phyloP scores from a whole-genome alignment of 2,888 invertebrate genomes.

The Cecidostiba fungosa region DNA sequence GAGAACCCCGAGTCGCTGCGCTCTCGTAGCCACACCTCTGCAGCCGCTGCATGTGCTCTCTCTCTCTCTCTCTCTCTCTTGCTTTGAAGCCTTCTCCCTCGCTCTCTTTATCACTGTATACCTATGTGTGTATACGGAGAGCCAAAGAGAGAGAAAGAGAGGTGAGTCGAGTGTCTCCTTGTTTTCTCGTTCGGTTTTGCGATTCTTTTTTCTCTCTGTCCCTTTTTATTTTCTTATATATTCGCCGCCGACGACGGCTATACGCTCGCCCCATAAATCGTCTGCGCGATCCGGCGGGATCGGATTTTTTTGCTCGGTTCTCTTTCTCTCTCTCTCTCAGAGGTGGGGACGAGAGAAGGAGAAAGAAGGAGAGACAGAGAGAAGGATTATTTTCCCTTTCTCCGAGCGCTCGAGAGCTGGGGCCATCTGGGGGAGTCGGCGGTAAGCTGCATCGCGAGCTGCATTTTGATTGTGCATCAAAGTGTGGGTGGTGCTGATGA shows the following conservation, averaged over 20 bases:
- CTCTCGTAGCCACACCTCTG: slow-evolving; percentile 63
- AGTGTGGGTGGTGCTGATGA: background rate
- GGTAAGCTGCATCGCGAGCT: slow-evolving; percentile 28
- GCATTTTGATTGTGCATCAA: background rate
- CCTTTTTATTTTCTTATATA: slow-evolving; percentile 54
- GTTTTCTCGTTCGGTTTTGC: slow-evolving; percentile 53
- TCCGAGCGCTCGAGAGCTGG: slow-evolving; percentile 70
- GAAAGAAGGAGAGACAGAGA: slow-evolving; percentile 52
- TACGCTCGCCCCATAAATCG: slow-evolving; percentile 62
- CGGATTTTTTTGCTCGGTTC: slow-evolving; percentile 52
- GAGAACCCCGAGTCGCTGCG: slow-evolving; percentile 39
- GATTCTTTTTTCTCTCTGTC: slow-evolving; percentile 40
- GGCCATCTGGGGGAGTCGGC: slow-evolving; percentile 74
- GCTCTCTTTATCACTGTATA: slow-evolving; percentile 21
- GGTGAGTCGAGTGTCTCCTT: slow-evolving; percentile 67
- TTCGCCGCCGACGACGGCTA: slow-evolving; percentile 42
- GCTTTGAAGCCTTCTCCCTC: slow-evolving; percentile 27
- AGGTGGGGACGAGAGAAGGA: slow-evolving; percentile 43
- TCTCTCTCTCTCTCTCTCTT: slow-evolving; percentile 32
- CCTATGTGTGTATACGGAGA: background rate
- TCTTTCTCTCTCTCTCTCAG: background rate
- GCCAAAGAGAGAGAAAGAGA: slow-evolving; percentile 8
- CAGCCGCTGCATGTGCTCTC: slow-evolving; percentile 5
- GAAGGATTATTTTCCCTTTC: slow-evolving; percentile 40
- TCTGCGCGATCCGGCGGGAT: slow-evolving; percentile 58